A percentile compares a stretch with the other conserved stretches of the same genome.
Conservation (phyloP, 2,113 vertebrate species). For the Panthera uncia region DNA sequence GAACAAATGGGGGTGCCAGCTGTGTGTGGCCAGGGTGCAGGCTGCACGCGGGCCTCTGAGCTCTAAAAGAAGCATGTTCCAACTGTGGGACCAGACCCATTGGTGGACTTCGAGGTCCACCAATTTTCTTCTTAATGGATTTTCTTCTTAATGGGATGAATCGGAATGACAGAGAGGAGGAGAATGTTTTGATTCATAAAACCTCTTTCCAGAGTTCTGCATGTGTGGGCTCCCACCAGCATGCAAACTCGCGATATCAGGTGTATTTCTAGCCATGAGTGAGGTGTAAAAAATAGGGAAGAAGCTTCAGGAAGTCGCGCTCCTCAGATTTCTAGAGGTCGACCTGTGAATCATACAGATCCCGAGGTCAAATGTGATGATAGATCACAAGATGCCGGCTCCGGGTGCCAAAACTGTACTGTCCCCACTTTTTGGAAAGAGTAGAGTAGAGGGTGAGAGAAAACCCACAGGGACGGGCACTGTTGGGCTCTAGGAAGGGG, state of each 20-base stretch:
- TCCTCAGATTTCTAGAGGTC: neutral
- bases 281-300: neutral
- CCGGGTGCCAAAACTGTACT: neutral
- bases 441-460: neutral
- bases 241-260: neutral
- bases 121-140: neutral
- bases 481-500: neutral
- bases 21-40: neutral
- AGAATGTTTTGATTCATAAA: neutral
- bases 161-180: neutral
- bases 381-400: too few species aligned
- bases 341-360: neutral
- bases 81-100: neutral
- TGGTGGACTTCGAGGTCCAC: neutral
- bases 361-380: neutral
- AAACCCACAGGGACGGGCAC: neutral
- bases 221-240: rapidly evolving
- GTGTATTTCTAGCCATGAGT: neutral
- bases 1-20: neutral
- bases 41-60: neutral
- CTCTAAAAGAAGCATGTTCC: neutral
- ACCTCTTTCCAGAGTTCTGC: neutral
- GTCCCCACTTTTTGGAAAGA: neutral
- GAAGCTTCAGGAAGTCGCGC: neutral
- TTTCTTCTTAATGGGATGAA: neutral